Percentiles rank a stretch among this genome's conserved stretches.
These are phyloP conservation scores for Dicyrtoma fusca DNA, from an alignment of 2,888 invertebrate genomes.

Conservation along the genomic window DNA sequence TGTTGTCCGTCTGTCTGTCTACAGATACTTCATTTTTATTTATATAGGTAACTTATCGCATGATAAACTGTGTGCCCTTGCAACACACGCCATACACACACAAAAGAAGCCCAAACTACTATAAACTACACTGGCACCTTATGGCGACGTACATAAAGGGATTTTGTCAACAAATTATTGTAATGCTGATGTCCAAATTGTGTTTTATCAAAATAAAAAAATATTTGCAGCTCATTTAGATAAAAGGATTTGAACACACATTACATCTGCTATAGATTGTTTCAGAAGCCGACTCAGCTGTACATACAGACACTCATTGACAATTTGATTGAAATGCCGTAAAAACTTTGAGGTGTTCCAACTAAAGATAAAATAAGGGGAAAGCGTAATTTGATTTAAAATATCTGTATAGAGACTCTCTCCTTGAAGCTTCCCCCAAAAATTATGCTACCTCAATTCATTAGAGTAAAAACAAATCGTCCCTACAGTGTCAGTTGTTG, in stretches of 20 bases:
- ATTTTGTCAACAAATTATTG: too few relatives aligned
- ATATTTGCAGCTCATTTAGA: conserved; percentile 4
- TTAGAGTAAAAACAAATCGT: not conserved
- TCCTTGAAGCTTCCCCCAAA: too few relatives aligned
- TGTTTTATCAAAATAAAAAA: conserved; percentile 5
- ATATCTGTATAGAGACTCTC: not conserved
- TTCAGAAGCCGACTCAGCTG: not conserved
- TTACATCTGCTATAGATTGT: not conserved
- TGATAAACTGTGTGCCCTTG: not conserved
- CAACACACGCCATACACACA: not conserved
- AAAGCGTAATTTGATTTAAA: not conserved
- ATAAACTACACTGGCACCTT: not conserved
- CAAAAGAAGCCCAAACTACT: not conserved
- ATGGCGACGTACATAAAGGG: not conserved
- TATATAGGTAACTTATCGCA: not conserved
- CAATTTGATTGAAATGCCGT: not conserved
- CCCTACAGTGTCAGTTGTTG: not conserved
- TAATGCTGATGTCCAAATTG: not conserved
- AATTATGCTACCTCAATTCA: conserved; percentile 8
- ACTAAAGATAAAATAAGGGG: not conserved
- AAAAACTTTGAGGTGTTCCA: not conserved
- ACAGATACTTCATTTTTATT: not conserved
- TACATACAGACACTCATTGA: not conserved
- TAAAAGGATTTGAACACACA: not conserved
- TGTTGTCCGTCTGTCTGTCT: not conserved